Percentiles rank a stretch among this genome's conserved stretches.
phyloP scores from a whole-genome alignment of 2,888 invertebrate genomes.

The Agrypnus murinus region DNA sequence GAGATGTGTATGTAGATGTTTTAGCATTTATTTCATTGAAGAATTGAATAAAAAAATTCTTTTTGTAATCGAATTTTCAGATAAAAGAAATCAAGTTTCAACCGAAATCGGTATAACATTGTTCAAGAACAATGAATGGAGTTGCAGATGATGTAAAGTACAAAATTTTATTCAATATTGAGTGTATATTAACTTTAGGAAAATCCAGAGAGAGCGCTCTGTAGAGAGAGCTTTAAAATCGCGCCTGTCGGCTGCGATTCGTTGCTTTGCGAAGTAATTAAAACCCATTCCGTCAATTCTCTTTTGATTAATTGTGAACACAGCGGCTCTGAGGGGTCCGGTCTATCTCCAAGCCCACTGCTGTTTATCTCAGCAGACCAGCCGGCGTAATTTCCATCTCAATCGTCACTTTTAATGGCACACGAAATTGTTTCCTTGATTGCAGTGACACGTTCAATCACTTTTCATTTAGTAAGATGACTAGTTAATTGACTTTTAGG shows the following conservation, averaged over 20 bases:
- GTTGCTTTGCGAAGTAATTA: slow-evolving; percentile 68
- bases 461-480: slow-evolving; percentile 72
- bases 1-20: too few species aligned
- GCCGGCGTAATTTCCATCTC: slow-evolving; percentile 72
- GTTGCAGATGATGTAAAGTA: not conserved
- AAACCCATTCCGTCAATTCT: slow-evolving; percentile 71
- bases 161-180: slow-evolving; percentile 36
- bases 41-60: too few species aligned
- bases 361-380: slow-evolving; percentile 71
- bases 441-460: slow-evolving; percentile 72
- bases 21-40: too few species aligned
- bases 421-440: slow-evolving; percentile 71
- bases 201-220: slow-evolving; percentile 40
- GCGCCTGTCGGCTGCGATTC: slow-evolving; percentile 52
- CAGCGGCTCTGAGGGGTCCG: slow-evolving; percentile 62
- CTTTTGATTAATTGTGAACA: slow-evolving; percentile 72
- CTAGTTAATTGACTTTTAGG: slow-evolving; percentile 71
- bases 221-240: slow-evolving; percentile 45
- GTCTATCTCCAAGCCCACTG: slow-evolving; percentile 63
- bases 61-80: too few species aligned
- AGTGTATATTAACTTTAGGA: slow-evolving; percentile 44
- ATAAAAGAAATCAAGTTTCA: too few species aligned
- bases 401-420: slow-evolving; percentile 72
- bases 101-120: too few species aligned
- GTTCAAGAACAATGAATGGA: not conserved